Percentiles rank a stretch among this genome's conserved stretches.
These are phyloP conservation scores for Vollenhovia emeryi DNA, from an alignment of 1,140 invertebrate genomes.

Conservation along the genomic window DNA sequence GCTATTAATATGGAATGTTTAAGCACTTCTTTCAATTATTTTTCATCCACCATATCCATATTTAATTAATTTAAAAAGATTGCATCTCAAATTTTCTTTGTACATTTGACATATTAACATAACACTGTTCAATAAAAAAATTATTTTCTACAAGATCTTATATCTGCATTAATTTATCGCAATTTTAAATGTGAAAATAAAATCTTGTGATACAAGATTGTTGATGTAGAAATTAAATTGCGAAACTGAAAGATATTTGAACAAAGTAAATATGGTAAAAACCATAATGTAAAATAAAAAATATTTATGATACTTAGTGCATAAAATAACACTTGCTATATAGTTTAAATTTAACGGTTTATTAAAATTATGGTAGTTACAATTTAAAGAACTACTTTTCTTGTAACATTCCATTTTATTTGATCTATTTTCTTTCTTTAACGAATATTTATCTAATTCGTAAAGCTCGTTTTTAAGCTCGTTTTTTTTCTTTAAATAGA, in stretches of 20 bases:
- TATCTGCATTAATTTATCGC: background rate
- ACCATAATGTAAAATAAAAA: background rate
- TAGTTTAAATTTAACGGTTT: background rate
- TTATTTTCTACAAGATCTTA: background rate
- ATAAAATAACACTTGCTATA: background rate
- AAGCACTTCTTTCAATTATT: conserved; percentile 7
- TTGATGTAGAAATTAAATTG: background rate
- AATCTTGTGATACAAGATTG: background rate
- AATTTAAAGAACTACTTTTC: background rate
- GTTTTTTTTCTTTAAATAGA: conserved; percentile 87
- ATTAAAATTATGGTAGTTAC: background rate
- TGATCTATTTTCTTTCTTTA: background rate
- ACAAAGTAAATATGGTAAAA: background rate
- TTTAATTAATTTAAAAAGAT: conserved; percentile 9
- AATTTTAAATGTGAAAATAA: background rate
- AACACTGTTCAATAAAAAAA: conserved; percentile 24
- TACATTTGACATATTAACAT: conserved; percentile 1
- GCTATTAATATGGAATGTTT: conserved; percentile 17
- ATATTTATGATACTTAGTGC: background rate
- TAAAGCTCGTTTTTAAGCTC: background rate
- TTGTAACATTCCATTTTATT: background rate
- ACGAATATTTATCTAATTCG: background rate
- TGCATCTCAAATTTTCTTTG: background rate
- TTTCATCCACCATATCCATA: background rate
- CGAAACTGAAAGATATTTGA: background rate